Percentiles rank a stretch among this genome's conserved stretches.
Evolutionary conservation across 2,888 invertebrate genomes (phyloP).

Genomic region (Mythimna loreyi): DNA sequence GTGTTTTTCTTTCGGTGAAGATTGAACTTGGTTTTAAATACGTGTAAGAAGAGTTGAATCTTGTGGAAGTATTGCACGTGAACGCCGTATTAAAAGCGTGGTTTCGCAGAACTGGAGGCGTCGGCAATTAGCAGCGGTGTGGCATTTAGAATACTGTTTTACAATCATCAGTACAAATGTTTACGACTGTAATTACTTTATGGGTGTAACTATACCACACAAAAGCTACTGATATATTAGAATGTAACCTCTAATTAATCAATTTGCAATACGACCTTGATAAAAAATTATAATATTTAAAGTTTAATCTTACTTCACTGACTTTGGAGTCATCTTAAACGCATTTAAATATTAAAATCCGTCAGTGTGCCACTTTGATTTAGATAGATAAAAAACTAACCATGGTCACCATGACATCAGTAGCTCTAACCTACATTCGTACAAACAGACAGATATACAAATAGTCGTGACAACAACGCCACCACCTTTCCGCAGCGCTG

Average conservation of each 20-base stretch:
- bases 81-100: conserved; percentile 71
- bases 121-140: conserved; percentile 59
- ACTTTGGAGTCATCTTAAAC: not conserved
- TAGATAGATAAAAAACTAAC: not conserved
- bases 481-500: conserved; percentile 57
- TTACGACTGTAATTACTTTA: conserved; percentile 25
- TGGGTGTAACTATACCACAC: conserved; percentile 7
- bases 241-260: not conserved
- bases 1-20: conserved; percentile 25
- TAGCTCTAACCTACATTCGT: not conserved
- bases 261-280: not conserved
- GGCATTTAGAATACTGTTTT: conserved; percentile 47
- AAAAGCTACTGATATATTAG: not conserved
- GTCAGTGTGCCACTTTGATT: not conserved
- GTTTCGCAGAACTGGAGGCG: conserved; percentile 59
- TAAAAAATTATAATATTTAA: not conserved
- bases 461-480: conserved; percentile 14
- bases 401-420: not conserved
- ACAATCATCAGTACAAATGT: conserved; percentile 50
- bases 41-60: conserved; percentile 55
- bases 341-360: not conserved
- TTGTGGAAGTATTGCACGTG: conserved; percentile 70
- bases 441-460: conserved; percentile 11
- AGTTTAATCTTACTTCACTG: not conserved
- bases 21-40: conserved; percentile 57